Percentiles rank a stretch among this genome's conserved stretches.
Evolutionary conservation across 2,113 vertebrate genomes (phyloP).

Genomic region (Indicator maculatus): DNA sequence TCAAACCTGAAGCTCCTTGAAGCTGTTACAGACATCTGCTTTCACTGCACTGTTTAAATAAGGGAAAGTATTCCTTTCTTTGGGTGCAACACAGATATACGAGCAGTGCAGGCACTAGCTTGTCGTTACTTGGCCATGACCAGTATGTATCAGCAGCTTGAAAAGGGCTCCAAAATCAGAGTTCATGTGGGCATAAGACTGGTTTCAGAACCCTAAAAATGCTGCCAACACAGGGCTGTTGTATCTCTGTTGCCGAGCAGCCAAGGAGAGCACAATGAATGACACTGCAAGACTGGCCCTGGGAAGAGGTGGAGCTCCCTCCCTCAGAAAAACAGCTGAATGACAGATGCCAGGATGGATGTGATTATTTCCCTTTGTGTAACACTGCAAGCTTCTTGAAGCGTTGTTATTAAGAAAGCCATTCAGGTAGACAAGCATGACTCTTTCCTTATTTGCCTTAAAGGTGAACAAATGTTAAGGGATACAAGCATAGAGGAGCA

Average conservation of each 20-base stretch:
- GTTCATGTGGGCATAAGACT: background rate
- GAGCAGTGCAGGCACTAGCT: background rate
- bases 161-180: background rate
- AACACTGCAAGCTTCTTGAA: background rate
- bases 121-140: background rate
- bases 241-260: background rate
- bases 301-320: background rate
- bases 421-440: background rate
- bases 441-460: background rate
- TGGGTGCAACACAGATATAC: background rate
- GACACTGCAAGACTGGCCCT: background rate
- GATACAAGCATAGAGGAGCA: background rate
- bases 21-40: conserved; percentile 28
- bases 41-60: conserved; percentile 2
- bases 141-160: background rate
- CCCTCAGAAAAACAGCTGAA: background rate
- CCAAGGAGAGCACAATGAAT: background rate
- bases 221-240: background rate
- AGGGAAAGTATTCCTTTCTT: background rate
- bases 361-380: background rate
- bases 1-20: conserved; percentile 26
- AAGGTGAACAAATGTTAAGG: background rate
- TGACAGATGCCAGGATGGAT: background rate
- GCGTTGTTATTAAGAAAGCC: background rate
- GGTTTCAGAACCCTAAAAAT: conserved; percentile 11